Percentiles rank a stretch among this genome's conserved stretches.
Conservation (phyloP, 2,888 invertebrate genomes). For the Tiliacea aurago region DNA sequence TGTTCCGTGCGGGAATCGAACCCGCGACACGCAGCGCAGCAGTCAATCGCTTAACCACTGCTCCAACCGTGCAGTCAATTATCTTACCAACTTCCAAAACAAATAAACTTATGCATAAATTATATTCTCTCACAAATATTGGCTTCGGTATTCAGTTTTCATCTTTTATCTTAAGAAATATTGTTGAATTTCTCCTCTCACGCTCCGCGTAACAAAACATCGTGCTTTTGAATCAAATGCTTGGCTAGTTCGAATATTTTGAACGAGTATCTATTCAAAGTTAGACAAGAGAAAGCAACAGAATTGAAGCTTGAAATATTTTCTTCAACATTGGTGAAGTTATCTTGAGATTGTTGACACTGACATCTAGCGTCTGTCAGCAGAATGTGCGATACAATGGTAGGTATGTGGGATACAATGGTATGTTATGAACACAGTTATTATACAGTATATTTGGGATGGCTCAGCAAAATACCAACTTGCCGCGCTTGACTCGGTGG, state of each 20-base stretch:
- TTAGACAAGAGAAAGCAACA: slow-evolving; percentile 40
- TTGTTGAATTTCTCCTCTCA: slow-evolving; percentile 41
- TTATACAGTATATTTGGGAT: too few species aligned
- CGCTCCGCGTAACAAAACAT: slow-evolving; percentile 37
- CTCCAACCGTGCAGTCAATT: too few species aligned
- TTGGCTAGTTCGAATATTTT: slow-evolving; percentile 60
- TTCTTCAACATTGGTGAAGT: slow-evolving; percentile 20
- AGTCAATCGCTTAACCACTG: too few species aligned
- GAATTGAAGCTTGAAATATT: slow-evolving; percentile 36
- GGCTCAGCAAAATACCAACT: too few species aligned
- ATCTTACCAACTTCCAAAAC: slow-evolving; percentile 9
- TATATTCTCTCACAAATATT: slow-evolving; percentile 29
- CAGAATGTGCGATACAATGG: background rate
- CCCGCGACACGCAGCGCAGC: too few species aligned
- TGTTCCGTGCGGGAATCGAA: too few species aligned
- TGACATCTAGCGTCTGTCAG: slow-evolving; percentile 9
- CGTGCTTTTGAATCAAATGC: slow-evolving; percentile 54
- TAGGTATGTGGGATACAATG: too few species aligned
- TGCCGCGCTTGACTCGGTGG: too few species aligned
- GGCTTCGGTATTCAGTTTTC: slow-evolving; percentile 26
- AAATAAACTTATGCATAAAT: slow-evolving; percentile 17
- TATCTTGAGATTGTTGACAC: slow-evolving; percentile 29
- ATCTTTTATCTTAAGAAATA: slow-evolving; percentile 44
- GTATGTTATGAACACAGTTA: too few species aligned
- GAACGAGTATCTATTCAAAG: slow-evolving; percentile 47